These are phyloP conservation scores for Sphyrna mokarran DNA, from an alignment of 2,113 vertebrate species.

Conservation along the genomic window DNA sequence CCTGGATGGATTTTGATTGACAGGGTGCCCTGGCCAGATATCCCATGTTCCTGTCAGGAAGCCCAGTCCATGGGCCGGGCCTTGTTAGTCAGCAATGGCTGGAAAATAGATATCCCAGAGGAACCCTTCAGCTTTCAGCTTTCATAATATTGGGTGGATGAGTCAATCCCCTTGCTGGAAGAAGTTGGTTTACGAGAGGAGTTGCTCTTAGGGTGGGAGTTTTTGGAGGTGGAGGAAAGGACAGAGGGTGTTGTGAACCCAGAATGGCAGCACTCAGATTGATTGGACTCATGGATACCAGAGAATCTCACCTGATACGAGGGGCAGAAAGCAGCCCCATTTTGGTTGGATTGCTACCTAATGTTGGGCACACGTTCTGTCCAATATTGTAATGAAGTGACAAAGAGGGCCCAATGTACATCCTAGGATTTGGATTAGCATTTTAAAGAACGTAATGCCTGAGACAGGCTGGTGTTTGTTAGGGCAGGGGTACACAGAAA, in stretches of 20 bases:
- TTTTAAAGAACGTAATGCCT: neutral
- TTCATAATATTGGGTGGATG: neutral
- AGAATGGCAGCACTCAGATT: neutral
- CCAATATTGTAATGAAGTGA: neutral
- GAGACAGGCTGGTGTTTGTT: neutral
- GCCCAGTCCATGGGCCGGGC: neutral
- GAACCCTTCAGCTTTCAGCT: neutral
- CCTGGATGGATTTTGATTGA: neutral
- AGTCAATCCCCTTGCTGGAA: neutral
- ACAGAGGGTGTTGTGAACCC: neutral
- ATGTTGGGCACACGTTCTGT: neutral
- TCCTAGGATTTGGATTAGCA: neutral
- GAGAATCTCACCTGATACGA: neutral
- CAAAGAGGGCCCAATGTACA: neutral
- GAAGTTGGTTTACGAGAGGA: neutral
- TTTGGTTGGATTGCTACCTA: neutral
- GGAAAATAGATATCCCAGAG: neutral
- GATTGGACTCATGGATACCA: no score
- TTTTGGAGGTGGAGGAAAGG: neutral
- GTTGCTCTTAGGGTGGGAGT: neutral
- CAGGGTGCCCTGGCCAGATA: neutral
- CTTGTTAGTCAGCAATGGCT: neutral
- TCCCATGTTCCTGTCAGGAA: neutral
- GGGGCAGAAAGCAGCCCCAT: neutral
- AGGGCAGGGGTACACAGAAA: neutral